Base-by-base conservation (phyloP, 2,797 vertebrate genomes). In the Pangasius macronema region DNA sequence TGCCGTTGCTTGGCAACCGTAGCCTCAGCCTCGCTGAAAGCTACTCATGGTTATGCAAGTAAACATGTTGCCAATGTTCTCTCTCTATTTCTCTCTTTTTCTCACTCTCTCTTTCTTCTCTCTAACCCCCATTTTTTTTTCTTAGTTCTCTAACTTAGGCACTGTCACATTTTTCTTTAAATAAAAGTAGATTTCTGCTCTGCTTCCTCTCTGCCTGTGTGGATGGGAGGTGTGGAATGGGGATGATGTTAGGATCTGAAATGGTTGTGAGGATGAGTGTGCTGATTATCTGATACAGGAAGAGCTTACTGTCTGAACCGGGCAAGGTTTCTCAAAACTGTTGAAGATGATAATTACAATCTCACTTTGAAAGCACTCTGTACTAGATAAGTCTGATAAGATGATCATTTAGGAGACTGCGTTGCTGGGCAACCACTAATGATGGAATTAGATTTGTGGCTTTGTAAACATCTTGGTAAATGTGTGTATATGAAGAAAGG, bases 1-100 rank as follows among this genome's bases (percentile, higher is more conserved):
- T 91, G 88, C 87, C 80, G 91, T 91, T 88, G 88, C 91, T 76
- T 90, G 87, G 91, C 88, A 91, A 91, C 91, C 88, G 27, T 65
- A 39, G 82, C 83, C 89, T 82, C 82, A 68, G 86, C 87, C 87
- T 89, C 73, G 73, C 87, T 84, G 85, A 89, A 88, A 90, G 82
- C 86, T 87, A 83, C 83, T 90, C 88, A 85, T 88, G 88, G 89
- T 91, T 89, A 91, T 90, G 90, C 86, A 90, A 87, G 89, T 89
- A 88, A 88, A 86, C 82, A 86, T 86, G 84, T 83, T 89, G 82
- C 82, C 86, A 85, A 83, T 70, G 84, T 73, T 88, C 61, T 81
- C 87, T 83, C 82, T 55, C 49, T 77, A 73, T 87, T 84, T 89
- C 82, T 90, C 83, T 9, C 85, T 87, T 83, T 85, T 55, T 90